Percentiles rank a stretch among this genome's conserved stretches.
phyloP scores from a whole-genome alignment of 2,113 vertebrate species.

The Macrotus californicus region DNA sequence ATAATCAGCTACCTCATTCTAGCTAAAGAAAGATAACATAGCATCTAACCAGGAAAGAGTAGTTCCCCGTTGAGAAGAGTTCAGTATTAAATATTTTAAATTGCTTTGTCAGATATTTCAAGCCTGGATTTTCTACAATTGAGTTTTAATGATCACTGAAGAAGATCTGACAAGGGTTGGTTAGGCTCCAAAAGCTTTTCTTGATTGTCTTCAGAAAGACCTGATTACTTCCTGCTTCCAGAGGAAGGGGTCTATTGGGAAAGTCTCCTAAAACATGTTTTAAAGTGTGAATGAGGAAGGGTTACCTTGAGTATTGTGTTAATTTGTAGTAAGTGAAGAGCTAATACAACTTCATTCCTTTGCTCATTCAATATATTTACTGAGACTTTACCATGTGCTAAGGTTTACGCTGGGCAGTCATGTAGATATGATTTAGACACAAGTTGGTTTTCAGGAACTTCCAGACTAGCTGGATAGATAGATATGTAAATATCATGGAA shows the following conservation, averaged over 20 bases:
- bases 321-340: neutral
- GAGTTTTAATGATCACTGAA: neutral
- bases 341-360: neutral
- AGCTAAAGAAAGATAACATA: neutral
- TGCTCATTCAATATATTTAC: neutral
- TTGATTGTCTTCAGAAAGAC: neutral
- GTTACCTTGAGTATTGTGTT: neutral
- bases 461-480: neutral
- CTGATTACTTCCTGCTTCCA: neutral
- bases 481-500: neutral
- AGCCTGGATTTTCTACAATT: constrained; percentile 12
- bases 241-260: neutral
- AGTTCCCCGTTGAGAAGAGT: neutral
- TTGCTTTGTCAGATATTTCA: constrained; percentile 23
- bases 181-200: neutral
- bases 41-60: neutral
- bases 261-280: neutral
- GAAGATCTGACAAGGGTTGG: neutral
- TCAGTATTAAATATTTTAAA: constrained; percentile 38
- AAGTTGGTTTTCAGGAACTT: neutral
- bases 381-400: neutral
- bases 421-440: neutral
- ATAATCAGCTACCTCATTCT: neutral
- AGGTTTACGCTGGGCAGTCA: neutral
- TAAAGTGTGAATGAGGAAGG: neutral